Evolutionary conservation across 2,888 invertebrate genomes (phyloP).

Genomic region (Nomada fabriciana): DNA sequence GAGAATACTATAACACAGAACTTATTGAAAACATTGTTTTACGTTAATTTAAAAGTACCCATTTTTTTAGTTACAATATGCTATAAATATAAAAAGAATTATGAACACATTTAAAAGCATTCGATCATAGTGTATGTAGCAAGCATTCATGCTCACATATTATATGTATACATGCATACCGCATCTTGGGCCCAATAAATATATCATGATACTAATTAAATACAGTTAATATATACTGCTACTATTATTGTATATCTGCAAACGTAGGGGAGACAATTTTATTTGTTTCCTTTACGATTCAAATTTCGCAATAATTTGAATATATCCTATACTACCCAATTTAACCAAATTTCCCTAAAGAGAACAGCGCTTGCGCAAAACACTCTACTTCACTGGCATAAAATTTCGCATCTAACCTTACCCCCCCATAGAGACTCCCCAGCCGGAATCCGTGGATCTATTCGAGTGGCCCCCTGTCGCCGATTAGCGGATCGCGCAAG

Average conservation of each 20-base stretch:
- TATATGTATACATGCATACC: not conserved
- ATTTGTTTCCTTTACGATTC: not conserved
- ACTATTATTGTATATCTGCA: not conserved
- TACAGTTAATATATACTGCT: conserved; percentile 5
- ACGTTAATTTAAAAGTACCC: too few relatives aligned
- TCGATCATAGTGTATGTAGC: too few relatives aligned
- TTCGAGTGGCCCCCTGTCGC: conserved; percentile 79
- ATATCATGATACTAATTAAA: not conserved
- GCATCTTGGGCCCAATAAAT: too few relatives aligned
- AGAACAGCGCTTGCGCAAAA: conserved; percentile 28
- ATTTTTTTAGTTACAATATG: too few relatives aligned
- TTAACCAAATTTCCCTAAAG: conserved; percentile 8
- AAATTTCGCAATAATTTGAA: not conserved
- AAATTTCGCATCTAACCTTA: conserved; percentile 30
- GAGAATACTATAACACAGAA: too few relatives aligned
- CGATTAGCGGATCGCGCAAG: conserved; percentile 88
- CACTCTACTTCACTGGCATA: conserved; percentile 19
- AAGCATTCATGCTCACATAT: too few relatives aligned
- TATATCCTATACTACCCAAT: not conserved
- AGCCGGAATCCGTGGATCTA: conserved; percentile 77
- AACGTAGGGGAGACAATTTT: not conserved
- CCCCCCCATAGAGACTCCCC: conserved; percentile 23
- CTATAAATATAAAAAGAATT: too few relatives aligned
- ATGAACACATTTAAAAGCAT: too few relatives aligned
- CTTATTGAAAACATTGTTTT: too few relatives aligned